Base-by-base conservation (phyloP, 2,888 invertebrate species). In the Melieria picta region DNA sequence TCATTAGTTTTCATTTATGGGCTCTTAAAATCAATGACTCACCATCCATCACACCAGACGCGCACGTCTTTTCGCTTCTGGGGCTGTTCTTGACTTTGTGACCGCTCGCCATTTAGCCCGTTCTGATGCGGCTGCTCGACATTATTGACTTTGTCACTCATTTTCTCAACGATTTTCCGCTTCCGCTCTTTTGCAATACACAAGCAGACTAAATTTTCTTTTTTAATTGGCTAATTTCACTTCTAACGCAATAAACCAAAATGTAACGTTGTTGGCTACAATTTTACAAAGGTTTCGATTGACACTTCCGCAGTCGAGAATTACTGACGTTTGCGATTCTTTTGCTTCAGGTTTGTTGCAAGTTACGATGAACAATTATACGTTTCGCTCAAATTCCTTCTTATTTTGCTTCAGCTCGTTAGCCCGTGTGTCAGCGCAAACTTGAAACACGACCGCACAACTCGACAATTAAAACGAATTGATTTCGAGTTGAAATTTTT, bases 11-110 rank as follows among this genome's bases (percentile, higher is more conserved):
- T 30, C 30, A 30, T 30, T 2, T 30, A 30, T 30, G 30, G 30
- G 30, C 30, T 30, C 2, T 30, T 30, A 30, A 30, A 30, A 62
- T 47, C 45, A 45, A 65, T 77, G 73, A 78, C 78, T 78, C 74
- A 78, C 78, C 78, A 78, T 56, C 78, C 78, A 64, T 78, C 78
- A 73, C 78, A 78, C 78, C 78, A 78, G 30, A 78, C 78, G 48
- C 78, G 78, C 65, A 78, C 71, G 72, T 78, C 77, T 71, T 74
- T 75, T 11, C 63, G 70, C 47, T 58, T 30, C n/a, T 71, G 56
- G 47, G 60, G 64, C 43, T 66, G 55, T 63, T 66, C 56, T 50
- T 67, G 60, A 43, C 57, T 56, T 62, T 66, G 57, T 63, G 55
- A 48, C 66, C 71, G 48, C 30, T 64, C 55, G 16, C 71, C 5